Conservation (phyloP, 2,113 vertebrate genomes). For the Lontra canadensis region DNA sequence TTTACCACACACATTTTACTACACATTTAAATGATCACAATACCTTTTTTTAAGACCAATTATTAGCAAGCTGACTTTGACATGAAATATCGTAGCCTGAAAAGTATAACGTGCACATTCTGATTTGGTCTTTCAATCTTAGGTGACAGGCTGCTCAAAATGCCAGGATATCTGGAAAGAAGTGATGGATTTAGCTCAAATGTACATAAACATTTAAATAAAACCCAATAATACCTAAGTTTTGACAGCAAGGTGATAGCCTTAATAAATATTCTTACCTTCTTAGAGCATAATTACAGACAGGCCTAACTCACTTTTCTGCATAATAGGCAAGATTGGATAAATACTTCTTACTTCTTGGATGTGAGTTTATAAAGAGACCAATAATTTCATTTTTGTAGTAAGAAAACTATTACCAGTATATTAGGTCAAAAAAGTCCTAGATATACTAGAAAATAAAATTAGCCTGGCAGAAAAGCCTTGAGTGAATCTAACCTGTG, state of each 20-base stretch:
- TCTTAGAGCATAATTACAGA: not conserved
- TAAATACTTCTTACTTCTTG: not conserved
- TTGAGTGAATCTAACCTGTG: not conserved
- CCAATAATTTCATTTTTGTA: not conserved
- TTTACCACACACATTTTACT: not conserved
- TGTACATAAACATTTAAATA: not conserved
- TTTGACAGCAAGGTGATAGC: not conserved
- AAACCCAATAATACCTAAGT: not conserved
- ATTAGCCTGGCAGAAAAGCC: not conserved
- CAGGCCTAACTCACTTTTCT: not conserved
- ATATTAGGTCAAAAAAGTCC: not conserved
- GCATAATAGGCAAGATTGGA: not conserved
- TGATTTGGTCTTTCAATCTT: not conserved
- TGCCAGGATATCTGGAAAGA: not conserved
- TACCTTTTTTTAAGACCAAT: not conserved
- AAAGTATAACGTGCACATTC: not conserved
- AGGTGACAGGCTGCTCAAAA: not conserved
- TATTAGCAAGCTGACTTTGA: not conserved
- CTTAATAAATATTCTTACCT: not conserved
- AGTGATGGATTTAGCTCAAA: not conserved
- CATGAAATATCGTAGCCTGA: not conserved
- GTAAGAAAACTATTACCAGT: not conserved
- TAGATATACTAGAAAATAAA: not conserved
- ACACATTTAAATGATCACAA: not conserved
- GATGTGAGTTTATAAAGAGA: not conserved